Percentiles rank a stretch among this genome's conserved stretches.
Conservation (phyloP, 2,113 vertebrate species). For the Nyctibius bracteatus region DNA sequence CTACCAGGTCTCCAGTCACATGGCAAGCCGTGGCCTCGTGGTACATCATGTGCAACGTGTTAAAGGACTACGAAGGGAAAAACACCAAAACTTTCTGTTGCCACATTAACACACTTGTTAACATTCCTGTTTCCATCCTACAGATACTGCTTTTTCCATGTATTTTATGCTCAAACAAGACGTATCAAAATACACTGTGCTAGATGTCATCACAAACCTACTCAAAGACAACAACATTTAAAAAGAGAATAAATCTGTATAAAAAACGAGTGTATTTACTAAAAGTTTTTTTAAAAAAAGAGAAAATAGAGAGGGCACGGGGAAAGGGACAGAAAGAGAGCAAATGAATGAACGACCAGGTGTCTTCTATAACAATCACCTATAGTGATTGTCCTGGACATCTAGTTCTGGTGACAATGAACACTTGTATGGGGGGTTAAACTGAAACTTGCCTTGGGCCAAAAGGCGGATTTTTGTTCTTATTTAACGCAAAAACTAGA, state of each 20-base stretch:
- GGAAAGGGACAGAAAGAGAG: not conserved
- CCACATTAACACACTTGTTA: not conserved
- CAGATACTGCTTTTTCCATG: not conserved
- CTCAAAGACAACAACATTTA: not conserved
- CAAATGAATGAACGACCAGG: not conserved
- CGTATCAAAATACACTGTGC: not conserved
- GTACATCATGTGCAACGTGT: constrained; percentile 99
- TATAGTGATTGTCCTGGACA: no score
- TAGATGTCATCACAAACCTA: not conserved
- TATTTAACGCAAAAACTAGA: not conserved
- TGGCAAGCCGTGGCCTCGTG: constrained; percentile 98
- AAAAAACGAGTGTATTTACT: not conserved
- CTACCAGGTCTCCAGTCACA: constrained; percentile 96
- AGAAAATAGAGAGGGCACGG: not conserved
- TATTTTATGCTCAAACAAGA: not conserved
- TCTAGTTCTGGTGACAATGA: not conserved
- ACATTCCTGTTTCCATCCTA: not conserved
- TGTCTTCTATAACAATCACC: not conserved
- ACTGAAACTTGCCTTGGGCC: not conserved
- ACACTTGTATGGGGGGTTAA: not conserved
- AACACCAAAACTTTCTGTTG: not conserved
- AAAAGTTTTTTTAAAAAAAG: not conserved
- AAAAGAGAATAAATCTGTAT: not conserved
- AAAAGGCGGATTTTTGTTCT: not conserved
- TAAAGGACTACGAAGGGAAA: constrained; percentile 85